These are phyloP conservation scores for Lutraria lutraria DNA, from an alignment of 2,888 invertebrate species.

Conservation along the genomic window DNA sequence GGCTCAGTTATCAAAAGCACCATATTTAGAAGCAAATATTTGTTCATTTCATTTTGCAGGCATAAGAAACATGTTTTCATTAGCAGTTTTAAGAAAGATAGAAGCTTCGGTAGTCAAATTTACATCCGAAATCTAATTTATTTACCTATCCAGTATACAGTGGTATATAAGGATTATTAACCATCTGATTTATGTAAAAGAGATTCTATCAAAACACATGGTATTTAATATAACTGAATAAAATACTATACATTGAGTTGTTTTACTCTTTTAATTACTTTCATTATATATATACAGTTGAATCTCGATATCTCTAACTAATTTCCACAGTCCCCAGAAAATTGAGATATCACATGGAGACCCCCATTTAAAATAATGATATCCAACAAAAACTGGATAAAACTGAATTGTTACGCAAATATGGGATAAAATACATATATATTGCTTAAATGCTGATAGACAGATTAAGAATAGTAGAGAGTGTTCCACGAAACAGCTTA, in stretches of 20 bases:
- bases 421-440: no score
- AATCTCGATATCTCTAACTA: no score
- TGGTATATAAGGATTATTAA: neutral
- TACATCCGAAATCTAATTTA: no score
- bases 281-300: no score
- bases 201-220: neutral
- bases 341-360: no score
- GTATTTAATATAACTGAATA: neutral
- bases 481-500: neutral
- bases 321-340: neutral
- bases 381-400: no score
- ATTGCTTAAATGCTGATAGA: neutral
- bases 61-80: no score
- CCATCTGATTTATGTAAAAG: neutral
- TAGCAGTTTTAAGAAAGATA: no score
- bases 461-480: neutral
- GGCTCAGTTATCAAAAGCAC: neutral
- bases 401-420: no score
- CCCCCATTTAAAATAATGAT: no score
- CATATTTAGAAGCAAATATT: neutral
- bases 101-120: no score
- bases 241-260: neutral
- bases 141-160: neutral
- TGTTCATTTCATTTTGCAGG: neutral
- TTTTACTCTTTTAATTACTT: neutral